A percentile compares a stretch with the other conserved stretches of the same genome.
Evolutionary conservation across 2,113 vertebrate genomes (phyloP).

Genomic region (Ageneiosus marmoratus): DNA sequence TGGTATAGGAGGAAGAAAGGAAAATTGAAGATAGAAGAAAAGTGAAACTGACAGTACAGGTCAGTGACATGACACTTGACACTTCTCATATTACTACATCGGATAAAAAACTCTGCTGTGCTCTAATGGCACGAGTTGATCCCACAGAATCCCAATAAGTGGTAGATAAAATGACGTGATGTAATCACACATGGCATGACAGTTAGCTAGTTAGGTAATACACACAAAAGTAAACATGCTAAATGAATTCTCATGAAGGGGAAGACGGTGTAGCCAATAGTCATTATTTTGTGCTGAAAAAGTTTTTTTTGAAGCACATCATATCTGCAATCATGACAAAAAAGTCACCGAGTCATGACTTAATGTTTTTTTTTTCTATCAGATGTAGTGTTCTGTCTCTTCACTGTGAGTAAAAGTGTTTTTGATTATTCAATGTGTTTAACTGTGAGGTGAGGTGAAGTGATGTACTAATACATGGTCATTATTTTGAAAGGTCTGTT

Average conservation of each 20-base stretch:
- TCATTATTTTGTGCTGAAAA: background rate
- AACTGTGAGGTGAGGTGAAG: background rate
- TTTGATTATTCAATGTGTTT: background rate
- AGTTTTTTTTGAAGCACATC: background rate
- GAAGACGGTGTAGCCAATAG: background rate
- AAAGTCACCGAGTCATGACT: background rate
- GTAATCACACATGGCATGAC: background rate
- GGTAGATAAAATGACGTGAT: background rate
- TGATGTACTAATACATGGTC: background rate
- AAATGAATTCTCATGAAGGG: background rate
- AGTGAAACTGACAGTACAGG: constrained; percentile 14
- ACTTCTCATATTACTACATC: constrained; percentile 1
- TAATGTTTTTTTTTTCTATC: background rate
- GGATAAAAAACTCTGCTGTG: background rate
- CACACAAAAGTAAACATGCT: background rate
- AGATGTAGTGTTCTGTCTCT: background rate
- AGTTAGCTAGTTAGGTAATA: background rate
- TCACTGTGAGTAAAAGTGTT: background rate
- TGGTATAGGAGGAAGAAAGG: background rate
- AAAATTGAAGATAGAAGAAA: constrained; percentile 43
- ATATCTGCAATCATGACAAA: background rate
- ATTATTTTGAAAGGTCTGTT: background rate
- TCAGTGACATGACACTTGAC: constrained; percentile 18
- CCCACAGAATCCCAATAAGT: background rate
- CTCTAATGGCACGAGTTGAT: background rate